These are phyloP conservation scores for Zaprionus africanus DNA, from an alignment of 1,140 invertebrate species.

Conservation along the genomic window DNA sequence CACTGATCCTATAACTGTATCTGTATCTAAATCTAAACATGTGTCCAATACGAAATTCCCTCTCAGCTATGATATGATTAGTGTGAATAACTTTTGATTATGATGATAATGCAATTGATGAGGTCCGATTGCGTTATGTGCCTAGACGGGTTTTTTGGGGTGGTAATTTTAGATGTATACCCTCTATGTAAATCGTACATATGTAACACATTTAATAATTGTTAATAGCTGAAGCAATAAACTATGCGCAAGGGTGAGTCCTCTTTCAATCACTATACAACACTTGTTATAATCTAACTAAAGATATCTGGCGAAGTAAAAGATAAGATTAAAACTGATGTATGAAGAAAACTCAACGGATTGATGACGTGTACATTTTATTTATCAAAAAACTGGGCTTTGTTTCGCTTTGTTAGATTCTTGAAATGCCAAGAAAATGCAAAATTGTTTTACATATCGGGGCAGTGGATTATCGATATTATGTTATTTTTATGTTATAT, in stretches of 20 bases:
- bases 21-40: neutral
- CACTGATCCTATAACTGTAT: slow-evolving; percentile 24
- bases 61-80: slow-evolving; percentile 14
- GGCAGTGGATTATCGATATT: slow-evolving; percentile 53
- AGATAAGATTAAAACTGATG: neutral
- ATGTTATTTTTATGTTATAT: slow-evolving; percentile 18
- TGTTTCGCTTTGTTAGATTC: slow-evolving; percentile 50
- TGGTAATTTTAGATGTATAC: neutral
- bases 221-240: slow-evolving; percentile 35
- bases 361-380: slow-evolving; percentile 60
- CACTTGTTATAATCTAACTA: neutral
- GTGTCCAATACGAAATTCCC: slow-evolving; percentile 21
- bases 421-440: slow-evolving; percentile 42
- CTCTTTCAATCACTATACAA: slow-evolving; percentile 7
- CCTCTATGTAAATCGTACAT: slow-evolving; percentile 21
- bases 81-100: slow-evolving; percentile 23
- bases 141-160: slow-evolving; percentile 2
- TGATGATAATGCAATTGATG: slow-evolving; percentile 7
- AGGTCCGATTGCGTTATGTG: neutral
- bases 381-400: slow-evolving; percentile 65
- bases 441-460: slow-evolving; percentile 32
- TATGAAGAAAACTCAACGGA: neutral
- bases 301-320: neutral
- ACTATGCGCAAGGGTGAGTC: slow-evolving; percentile 21
- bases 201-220: slow-evolving; percentile 35